These are phyloP conservation scores for Melitaea cinxia DNA, from an alignment of 1,140 invertebrate species.

Conservation along the genomic window DNA sequence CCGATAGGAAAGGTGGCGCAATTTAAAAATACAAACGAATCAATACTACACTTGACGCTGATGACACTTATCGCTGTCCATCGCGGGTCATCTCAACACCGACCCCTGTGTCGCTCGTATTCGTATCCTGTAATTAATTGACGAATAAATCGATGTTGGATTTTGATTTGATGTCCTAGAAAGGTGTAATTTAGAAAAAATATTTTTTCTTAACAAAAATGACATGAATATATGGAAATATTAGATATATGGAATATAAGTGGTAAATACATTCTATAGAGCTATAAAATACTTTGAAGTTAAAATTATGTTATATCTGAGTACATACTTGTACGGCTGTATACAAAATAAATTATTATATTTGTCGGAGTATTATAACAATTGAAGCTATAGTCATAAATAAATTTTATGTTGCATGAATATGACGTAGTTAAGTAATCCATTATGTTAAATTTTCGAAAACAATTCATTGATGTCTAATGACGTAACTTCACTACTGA, in stretches of 20 bases:
- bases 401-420: no score
- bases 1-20: not conserved
- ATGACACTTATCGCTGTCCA: conserved; percentile 26
- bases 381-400: no score
- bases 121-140: conserved; percentile 40
- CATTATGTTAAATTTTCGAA: not conserved
- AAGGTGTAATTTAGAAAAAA: not conserved
- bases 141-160: conserved; percentile 25
- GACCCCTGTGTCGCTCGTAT: conserved; percentile 27
- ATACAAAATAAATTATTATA: no score
- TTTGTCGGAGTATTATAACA: no score
- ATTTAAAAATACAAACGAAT: conserved; percentile 16
- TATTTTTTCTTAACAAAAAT: not conserved
- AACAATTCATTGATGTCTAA: not conserved
- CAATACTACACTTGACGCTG: conserved; percentile 12
- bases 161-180: conserved; percentile 19
- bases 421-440: no score
- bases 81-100: conserved; percentile 30
- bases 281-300: no score
- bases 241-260: no score
- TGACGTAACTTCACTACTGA: conserved; percentile 13
- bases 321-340: no score
- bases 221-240: not conserved
- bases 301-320: no score
- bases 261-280: no score